These are phyloP conservation scores for Brienomyrus longianalis DNA, from an alignment of 2,113 vertebrate species.

Conservation along the genomic window DNA sequence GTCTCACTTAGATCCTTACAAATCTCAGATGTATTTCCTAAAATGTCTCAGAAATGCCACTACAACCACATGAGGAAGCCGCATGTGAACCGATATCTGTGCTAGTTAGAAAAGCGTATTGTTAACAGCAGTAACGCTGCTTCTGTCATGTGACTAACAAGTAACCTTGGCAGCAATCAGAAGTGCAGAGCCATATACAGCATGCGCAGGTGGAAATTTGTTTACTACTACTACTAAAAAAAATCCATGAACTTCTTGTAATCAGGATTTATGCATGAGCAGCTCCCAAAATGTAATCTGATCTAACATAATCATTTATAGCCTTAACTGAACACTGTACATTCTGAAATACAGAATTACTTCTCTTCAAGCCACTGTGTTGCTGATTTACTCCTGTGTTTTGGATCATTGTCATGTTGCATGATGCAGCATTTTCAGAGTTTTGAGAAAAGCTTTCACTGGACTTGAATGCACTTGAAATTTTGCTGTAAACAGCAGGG, in stretches of 20 bases:
- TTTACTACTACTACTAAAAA: not conserved
- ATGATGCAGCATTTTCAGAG: not conserved
- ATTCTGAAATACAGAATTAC: not conserved
- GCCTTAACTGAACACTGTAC: not conserved
- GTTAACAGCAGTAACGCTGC: not conserved
- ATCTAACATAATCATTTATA: not conserved
- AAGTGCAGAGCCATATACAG: not conserved
- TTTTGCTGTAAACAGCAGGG: not conserved
- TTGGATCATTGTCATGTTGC: not conserved
- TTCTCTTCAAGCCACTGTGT: not conserved
- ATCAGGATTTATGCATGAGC: not conserved
- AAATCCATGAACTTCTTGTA: not conserved
- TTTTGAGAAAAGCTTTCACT: not conserved
- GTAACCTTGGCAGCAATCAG: not conserved
- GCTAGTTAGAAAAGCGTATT: not conserved
- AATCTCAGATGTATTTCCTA: not conserved
- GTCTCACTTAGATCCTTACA: not conserved
- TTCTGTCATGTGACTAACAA: not conserved
- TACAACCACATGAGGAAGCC: not conserved
- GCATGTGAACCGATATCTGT: not conserved
- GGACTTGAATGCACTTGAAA: not conserved
- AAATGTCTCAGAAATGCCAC: not conserved
- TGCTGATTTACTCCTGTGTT: not conserved
- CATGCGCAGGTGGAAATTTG: not conserved
- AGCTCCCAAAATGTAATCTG: not conserved